Evolutionary conservation across 2,888 invertebrate species (phyloP), one percentile per base, ranked within the genome.

Genomic region (Ochropleura plecta): DNA sequence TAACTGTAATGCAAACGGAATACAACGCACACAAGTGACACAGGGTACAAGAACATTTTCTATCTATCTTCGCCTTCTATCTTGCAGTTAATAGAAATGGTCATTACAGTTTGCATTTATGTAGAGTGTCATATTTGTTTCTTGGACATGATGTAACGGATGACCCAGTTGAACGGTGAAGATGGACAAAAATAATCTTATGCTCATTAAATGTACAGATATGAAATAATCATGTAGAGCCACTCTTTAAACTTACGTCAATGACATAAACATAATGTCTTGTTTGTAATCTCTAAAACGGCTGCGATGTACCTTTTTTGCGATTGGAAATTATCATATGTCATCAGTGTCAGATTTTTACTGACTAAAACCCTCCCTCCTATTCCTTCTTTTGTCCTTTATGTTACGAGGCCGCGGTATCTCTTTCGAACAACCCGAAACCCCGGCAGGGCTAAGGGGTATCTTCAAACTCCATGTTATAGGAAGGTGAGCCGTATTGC

Each of bases 41-140:
- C 49, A 66, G 46, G 51, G 20, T 49, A 82, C 63, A 68, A 71
- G 64, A 80, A 80, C 49, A 64, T 70, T 67, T 68, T 60, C 57
- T 62, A 49, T 81, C 55, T 75, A 76, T 60, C 64, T 49, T 49
- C 16, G 68, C 69, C 16, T 18, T 69, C 9, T 66, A 30, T 68
- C 68, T 73, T 63, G 55, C 53, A 44, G 60, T 68, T 78, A 64
- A 78, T 71, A 65, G 51, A 63, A 77, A 69, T 75, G 71, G 68
- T 85, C 83, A 75, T 70, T 85, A 72, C 59, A 70, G 73, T 74
- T 30, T 82, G 70, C 48, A 57, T 46, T 30, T 84, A 70, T 70
- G 48, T 40, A 51, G 59, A 60, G 44, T 67, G 40, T 59, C 48
- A 75, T 48, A 51, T 69, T n/a, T 55, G 20, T 62, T 30, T 67